Base-by-base conservation (phyloP, 2,888 invertebrate species). In the Lacanobia oleracea region DNA sequence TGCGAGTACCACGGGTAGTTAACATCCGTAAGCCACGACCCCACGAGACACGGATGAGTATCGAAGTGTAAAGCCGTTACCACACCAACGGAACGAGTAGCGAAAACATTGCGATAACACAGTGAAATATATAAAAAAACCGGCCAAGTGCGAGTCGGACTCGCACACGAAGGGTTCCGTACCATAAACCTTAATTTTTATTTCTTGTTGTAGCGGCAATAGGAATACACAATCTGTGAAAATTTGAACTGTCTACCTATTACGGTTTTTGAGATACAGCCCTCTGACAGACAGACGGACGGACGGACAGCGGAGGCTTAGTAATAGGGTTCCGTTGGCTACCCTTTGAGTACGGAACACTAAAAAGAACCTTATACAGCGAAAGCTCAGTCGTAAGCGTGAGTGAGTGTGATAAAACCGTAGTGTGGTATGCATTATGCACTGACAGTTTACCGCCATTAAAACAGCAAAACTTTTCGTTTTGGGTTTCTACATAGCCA, bases 121-220 rank as follows among this genome's bases (percentile, higher is more conserved):
- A 40, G 21, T n/a, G 27, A 33, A 48, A 73, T 50, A 3, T 57
- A 16, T 23, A 5, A 21, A 27, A 72, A n/a, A n/a, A n/a, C n/a
- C n/a, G n/a, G n/a, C n/a, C n/a, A n/a, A n/a, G n/a, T n/a, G n/a
- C n/a, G n/a, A n/a, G n/a, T n/a, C n/a, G n/a, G n/a, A n/a, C n/a
- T n/a, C n/a, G n/a, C n/a, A n/a, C n/a, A n/a, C n/a, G n/a, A n/a
- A n/a, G n/a, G n/a, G n/a, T n/a, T n/a, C n/a, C n/a, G n/a, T n/a
- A n/a, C n/a, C n/a, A n/a, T n/a, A n/a, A n/a, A n/a, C n/a, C n/a
- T n/a, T n/a, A n/a, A n/a, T n/a, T n/a, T n/a, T n/a, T n/a, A n/a
- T n/a, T n/a, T n/a, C n/a, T n/a, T n/a, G n/a, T n/a, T n/a, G n/a
- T n/a, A n/a, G n/a, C n/a, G n/a, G n/a, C n/a, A n/a, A n/a, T n/a